Base-by-base conservation (phyloP, 2,888 invertebrate species). In the Agriopis leucophaearia region DNA sequence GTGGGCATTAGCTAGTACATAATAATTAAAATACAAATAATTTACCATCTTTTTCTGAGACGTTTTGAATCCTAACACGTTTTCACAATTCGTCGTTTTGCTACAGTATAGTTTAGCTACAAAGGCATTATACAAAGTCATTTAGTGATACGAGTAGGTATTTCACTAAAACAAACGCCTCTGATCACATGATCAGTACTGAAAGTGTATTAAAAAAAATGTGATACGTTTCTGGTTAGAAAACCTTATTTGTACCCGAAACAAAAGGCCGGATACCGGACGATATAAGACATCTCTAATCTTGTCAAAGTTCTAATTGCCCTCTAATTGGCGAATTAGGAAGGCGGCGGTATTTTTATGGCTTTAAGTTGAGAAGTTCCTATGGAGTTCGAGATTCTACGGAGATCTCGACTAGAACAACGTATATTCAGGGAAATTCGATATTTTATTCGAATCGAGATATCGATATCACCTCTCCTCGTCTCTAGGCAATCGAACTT, bases 251-350 rank as follows among this genome's bases (percentile, higher is more conserved):
- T 42, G 9, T 42, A 42, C 27, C 5, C 27, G 38, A 9, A 38
- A 38, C 8, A 38, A 42, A 12, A 42, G 42, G 12, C 13, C 42
- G 42, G 38, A 38, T 38, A 38, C 38, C 38, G 8, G 38, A 38
- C 9, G 35, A 6, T 10, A 0, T 1, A 10, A 10, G 3, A 1
- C 56, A 63, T 66, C 68, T 63, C 63, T 69, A 69, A 35, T 38
- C 62, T 63, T 63, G 62, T 54, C 63, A 42, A 74, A 74, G 64
- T 74, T 74, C 55, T 74, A 74, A 74, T 74, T 74, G 71, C 70
- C 64, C 58, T 48, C 64, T 73, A 69, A 74, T 71, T 73, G 71
- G 44, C 18, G 56, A 68, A 71, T 72, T 72, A 59, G 35, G 55
- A 60, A 70, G 61, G 40, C 52, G 55, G 52, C 16, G 55, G 64